Evolutionary conservation across 2,888 invertebrate genomes (phyloP).

Genomic region (Hypsopygia costalis): DNA sequence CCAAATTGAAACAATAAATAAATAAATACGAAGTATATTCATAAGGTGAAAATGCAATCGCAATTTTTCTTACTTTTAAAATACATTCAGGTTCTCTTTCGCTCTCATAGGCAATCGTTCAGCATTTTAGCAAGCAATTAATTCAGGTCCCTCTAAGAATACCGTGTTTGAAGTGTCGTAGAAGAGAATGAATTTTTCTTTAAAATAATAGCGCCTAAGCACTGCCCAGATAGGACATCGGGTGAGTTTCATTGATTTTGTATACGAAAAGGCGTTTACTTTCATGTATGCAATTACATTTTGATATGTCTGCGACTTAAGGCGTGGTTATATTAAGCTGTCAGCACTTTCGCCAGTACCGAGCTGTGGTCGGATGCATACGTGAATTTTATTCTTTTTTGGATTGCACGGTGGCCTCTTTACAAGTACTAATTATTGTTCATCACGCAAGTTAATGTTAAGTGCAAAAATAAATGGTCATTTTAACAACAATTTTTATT

Average conservation of each 20-base stretch:
- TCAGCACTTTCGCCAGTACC: conserved; percentile 46
- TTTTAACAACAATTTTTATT: too few relatives aligned
- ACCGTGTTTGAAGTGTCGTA: too few relatives aligned
- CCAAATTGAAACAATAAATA: too few relatives aligned
- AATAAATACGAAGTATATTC: too few relatives aligned
- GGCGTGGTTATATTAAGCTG: conserved; percentile 46
- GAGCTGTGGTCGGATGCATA: conserved; percentile 2
- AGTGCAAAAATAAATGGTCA: not conserved
- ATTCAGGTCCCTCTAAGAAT: too few relatives aligned
- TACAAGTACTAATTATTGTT: not conserved
- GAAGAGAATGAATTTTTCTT: too few relatives aligned
- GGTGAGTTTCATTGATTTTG: conserved; percentile 26
- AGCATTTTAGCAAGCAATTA: too few relatives aligned
- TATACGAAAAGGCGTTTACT: conserved; percentile 21
- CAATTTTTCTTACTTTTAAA: too few relatives aligned
- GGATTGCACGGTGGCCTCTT: not conserved
- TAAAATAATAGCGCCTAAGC: too few relatives aligned
- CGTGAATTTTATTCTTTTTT: not conserved
- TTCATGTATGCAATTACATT: conserved; percentile 47
- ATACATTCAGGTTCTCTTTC: too few relatives aligned
- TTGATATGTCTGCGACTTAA: conserved; percentile 41
- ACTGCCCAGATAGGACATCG: not conserved
- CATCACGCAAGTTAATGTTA: not conserved
- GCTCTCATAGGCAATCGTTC: too few relatives aligned
- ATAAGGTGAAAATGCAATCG: too few relatives aligned